Evolutionary conservation across 2,888 invertebrate species (phyloP), one percentile per base, ranked within the genome.

Genomic region (Vesta saturnalis): DNA sequence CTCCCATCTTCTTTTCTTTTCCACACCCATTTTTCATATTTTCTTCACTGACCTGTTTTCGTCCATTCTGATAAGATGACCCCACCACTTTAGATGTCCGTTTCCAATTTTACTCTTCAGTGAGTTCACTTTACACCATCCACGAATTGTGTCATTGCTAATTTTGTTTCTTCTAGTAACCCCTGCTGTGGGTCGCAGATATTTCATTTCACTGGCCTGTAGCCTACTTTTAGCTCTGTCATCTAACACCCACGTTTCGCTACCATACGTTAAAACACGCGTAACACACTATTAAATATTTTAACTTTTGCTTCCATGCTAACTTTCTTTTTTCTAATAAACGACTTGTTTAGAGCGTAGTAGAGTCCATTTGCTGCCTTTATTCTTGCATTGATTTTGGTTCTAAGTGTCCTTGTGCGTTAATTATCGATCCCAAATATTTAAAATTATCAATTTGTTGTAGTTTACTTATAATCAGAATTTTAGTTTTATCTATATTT

Each of bases 161-260:
- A 30, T 54, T 56, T 30, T 16, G 35, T 55, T 30, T 35, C n/a
- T 56, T 56, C 56, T 56, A 21, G 30, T 56, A 22, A 56, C 56
- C 5, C 30, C 56, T 56, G 56, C 56, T 23, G 30, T 30, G 14
- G 56, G 23, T 56, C 23, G 12, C 12, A 56, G 14, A 23, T 56
- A 56, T 23, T 15, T n/a, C n/a, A n/a, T n/a, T n/a, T n/a, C n/a
- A n/a, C n/a, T n/a, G n/a, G n/a, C n/a, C n/a, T n/a, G n/a, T 56
- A 56, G 16, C 30, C 56, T 30, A 23, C 30, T 56, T 10, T 30
- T 10, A 30, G 10, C 6, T 30, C 10, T 30, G 10, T 30, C 30
- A 30, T 10, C 10, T 10, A 30, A 30, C 10, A 30, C 30, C 30
- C 30, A 30, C 30, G 30, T 6, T 30, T 30, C 30, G 10, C 30